Evolutionary conservation across 2,113 vertebrate species (phyloP).

Genomic region (Sturnus vulgaris): DNA sequence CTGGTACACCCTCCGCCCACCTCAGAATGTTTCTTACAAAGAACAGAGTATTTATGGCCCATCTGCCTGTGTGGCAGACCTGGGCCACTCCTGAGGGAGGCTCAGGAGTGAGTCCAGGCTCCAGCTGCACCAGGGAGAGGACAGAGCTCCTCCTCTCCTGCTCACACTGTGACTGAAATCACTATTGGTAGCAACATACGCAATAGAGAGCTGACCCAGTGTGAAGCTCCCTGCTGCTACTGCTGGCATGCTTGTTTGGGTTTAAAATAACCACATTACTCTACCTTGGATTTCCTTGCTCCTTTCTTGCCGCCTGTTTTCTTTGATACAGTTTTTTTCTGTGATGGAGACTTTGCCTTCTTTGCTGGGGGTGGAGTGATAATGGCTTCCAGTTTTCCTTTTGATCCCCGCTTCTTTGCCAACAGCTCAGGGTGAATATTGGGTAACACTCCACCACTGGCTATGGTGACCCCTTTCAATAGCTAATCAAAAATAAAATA

Average conservation of each 20-base stretch:
- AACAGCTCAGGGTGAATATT: slow-evolving; percentile 96
- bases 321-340: slow-evolving; percentile 86
- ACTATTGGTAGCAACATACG: fast-evolving
- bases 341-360: slow-evolving; percentile 85
- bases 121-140: background rate
- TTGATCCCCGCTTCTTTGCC: slow-evolving; percentile 93
- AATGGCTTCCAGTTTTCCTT: slow-evolving; percentile 93
- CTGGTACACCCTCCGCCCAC: background rate
- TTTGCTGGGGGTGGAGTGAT: slow-evolving; percentile 89
- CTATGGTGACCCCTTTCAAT: slow-evolving; percentile 96
- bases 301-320: slow-evolving; percentile 82
- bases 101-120: background rate
- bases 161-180: background rate
- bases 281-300: slow-evolving; percentile 87
- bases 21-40: background rate
- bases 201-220: background rate
- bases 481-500: slow-evolving; percentile 71
- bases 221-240: background rate
- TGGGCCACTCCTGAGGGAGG: background rate
- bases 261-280: background rate
- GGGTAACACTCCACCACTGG: slow-evolving; percentile 94
- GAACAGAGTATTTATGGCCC: background rate
- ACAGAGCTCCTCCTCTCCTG: background rate
- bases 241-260: background rate
- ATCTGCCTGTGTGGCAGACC: background rate